phyloP scores from a whole-genome alignment of 2,113 vertebrate species.

The Bufo bufo region DNA sequence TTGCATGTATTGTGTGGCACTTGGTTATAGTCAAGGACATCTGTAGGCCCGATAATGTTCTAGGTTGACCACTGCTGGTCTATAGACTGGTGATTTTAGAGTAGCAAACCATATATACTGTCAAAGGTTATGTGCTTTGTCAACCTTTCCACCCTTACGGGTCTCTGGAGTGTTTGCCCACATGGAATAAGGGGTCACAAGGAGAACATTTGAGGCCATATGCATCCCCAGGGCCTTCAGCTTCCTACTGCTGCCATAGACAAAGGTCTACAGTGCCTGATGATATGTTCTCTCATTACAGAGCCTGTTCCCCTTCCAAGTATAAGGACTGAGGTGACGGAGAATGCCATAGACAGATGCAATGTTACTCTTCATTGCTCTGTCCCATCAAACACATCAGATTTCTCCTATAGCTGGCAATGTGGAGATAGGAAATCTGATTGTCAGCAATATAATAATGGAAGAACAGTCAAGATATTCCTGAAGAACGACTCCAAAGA shows the following conservation, averaged over 20 bases:
- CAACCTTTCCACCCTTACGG: no score
- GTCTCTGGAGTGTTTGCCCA: no score
- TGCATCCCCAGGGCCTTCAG: not conserved
- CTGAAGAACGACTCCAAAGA: not conserved
- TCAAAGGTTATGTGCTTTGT: no score
- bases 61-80: no score
- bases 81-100: no score
- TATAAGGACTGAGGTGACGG: not conserved
- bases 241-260: not conserved
- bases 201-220: no score
- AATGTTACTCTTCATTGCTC: constrained; percentile 31
- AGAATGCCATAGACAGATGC: not conserved
- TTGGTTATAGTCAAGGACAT: no score
- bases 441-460: not conserved
- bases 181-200: not conserved
- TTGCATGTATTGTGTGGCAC: no score
- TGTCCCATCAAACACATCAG: not conserved
- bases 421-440: no score
- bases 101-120: no score
- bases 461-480: not conserved
- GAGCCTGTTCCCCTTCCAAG: not conserved
- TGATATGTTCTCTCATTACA: not conserved
- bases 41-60: no score
- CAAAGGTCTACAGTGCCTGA: not conserved
- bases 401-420: not conserved